Conservation (phyloP, 2,888 invertebrate species). For the Blastobasis lacticolella region DNA sequence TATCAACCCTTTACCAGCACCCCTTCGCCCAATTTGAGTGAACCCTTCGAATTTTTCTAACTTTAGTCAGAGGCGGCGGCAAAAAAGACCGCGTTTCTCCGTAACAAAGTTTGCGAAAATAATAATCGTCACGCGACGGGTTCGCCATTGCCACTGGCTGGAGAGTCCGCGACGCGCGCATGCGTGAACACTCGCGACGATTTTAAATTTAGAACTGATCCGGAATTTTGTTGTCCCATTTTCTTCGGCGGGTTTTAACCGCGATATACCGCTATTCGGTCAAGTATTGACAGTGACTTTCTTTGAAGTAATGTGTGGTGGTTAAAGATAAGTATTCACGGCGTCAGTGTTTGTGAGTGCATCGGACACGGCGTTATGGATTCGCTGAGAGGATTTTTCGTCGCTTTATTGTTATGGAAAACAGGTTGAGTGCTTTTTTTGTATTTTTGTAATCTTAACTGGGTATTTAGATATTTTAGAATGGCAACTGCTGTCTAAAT, state of each 20-base stretch:
- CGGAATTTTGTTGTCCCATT: conserved; percentile 60
- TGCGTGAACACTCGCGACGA: conserved; percentile 51
- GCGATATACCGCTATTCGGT: neutral
- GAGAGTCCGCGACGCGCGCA: conserved; percentile 47
- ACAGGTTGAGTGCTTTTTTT: conserved; percentile 33
- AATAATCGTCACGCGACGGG: conserved; percentile 24
- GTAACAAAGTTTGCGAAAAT: neutral
- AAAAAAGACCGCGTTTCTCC: neutral
- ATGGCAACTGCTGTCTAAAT: no score
- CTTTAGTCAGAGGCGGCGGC: neutral
- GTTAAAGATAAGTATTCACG: neutral
- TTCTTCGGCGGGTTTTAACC: conserved; percentile 43
- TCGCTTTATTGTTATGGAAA: conserved; percentile 37
- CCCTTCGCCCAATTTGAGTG: no score
- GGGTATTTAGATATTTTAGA: no score
- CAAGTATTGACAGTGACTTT: neutral
- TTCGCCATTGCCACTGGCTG: conserved; percentile 29
- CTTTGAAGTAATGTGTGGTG: neutral
- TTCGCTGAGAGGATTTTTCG: conserved; percentile 32
- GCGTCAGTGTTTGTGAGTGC: conserved; percentile 17
- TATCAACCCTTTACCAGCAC: no score
- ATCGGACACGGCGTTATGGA: conserved; percentile 14
- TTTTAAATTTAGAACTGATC: conserved; percentile 64
- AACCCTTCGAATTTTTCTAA: neutral
- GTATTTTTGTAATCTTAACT: no score